Evolutionary conservation across 2,113 vertebrate genomes (phyloP), one percentile per base, ranked within the genome.

Genomic region (Sialia sialis): DNA sequence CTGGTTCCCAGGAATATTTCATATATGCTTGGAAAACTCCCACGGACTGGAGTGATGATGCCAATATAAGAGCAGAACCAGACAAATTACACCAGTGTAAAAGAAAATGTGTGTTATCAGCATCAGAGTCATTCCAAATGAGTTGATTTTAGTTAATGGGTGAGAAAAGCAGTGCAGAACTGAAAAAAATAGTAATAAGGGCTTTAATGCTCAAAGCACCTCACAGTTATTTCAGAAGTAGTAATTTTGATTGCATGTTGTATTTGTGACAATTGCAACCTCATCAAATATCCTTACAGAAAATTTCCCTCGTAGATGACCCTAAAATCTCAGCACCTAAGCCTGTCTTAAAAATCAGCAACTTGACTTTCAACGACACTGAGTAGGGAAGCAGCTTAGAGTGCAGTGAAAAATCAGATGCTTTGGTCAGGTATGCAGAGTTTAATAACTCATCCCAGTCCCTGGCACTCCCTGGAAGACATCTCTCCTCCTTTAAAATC

Each of bases 111-210:
- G 9, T 16, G 29, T 70, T 89, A 76, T 36, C 68, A 91, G 29
- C 79, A 68, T 48, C 39, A 63, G 39, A 46, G 17, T 55, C 15
- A 32, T 34, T 75, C 11, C 63, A 54, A 76, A 34, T 29, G 25
- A 58, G 52, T 4, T 49, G 10, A 34, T 72, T 51, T 72, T 39
- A 63, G 36, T 64, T 38, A 51, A 52, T 29, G 30, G 19, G 62
- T 41, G 19, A 66, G 54, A 70, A 55, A 10, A 67, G 11, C 73
- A 64, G 4, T 7, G 8, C 10, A 25, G 10, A 43, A 67, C n/a
- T n/a, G n/a, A n/a, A n/a, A n/a, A n/a, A n/a, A n/a, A n/a, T 4
- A 2, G 0, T 29, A 63, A 66, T 21, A n/a, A 34, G 6, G 23
- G 6, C 3, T 58, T 82, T 34, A 72, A 75, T 14, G 32, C 20